Conservation (phyloP, 2,797 vertebrate species). For the Lepilemur ruficaudatus region DNA sequence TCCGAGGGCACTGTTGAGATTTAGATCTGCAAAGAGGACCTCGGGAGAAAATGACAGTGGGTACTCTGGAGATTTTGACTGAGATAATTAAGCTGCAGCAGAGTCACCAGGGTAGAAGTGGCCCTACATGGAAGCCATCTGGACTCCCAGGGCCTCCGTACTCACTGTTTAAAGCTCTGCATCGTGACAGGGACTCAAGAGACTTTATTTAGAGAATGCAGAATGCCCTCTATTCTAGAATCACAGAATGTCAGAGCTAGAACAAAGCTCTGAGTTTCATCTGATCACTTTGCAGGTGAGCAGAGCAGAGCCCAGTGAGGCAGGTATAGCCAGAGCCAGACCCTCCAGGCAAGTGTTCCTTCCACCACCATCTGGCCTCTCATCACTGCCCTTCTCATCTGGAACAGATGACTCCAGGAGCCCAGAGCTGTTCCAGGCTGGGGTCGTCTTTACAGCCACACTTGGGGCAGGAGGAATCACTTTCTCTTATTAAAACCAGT, state of each 20-base stretch:
- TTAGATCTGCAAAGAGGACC: conserved; percentile 26
- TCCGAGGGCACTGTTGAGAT: conserved; percentile 49
- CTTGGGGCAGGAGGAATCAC: background rate
- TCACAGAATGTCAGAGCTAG: background rate
- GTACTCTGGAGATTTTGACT: conserved; percentile 37
- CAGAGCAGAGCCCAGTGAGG: background rate
- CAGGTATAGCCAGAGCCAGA: background rate
- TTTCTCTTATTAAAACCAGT: conserved; percentile 30
- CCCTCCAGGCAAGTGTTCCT: background rate
- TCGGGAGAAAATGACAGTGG: background rate
- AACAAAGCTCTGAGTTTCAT: background rate
- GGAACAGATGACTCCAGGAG: background rate
- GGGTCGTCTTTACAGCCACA: background rate
- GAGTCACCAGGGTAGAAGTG: background rate
- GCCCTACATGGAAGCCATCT: background rate
- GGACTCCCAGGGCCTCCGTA: background rate
- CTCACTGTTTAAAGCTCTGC: background rate
- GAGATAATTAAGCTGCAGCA: conserved; percentile 52
- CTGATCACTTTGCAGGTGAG: background rate
- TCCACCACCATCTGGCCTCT: rapidly evolving
- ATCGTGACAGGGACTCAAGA: background rate
- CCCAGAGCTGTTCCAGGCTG: background rate
- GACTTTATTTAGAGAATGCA: background rate
- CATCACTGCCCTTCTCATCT: background rate
- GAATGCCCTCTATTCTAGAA: background rate